Base-by-base conservation (phyloP, 2,113 vertebrate genomes). In the Erythrocercus mccallii region DNA sequence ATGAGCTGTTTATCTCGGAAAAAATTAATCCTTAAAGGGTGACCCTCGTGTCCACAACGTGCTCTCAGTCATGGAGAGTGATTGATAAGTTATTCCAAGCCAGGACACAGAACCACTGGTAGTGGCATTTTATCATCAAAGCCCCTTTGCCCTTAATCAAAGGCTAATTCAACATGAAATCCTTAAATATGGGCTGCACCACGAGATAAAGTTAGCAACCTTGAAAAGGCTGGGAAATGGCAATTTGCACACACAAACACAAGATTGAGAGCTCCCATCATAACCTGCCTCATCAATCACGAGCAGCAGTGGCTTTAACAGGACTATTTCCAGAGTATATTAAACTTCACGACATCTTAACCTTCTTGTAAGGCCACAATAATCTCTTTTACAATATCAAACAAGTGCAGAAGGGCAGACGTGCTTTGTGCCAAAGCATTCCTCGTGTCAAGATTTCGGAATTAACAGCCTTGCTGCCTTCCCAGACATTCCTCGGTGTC, bases 301-400 rank as follows among this genome's bases (percentile, higher is more conserved):
- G 3, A 40, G 73, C 65, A 73, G 65, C 87, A 81, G 84, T 17
- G 56, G 66, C 83, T 93, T 79, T 40, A 86, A 71, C 78, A 74
- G 84, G 54, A 54, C 93, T 61, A 20, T 83, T 95, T 92, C 76
- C 91, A 80, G 82, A 89, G 68, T 93, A 10, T 83, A 81, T 96
- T 97, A 95, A 96, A 94, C 88, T 33, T 76, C 86, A 85, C 81
- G 71, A 92, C 84, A 92, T 94, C 68, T 95, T 96, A 93, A 90
- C 95, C 93, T 95, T 95, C 96, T 91, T 54, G 88, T 90, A 91
- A 86, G 74, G 92, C 81, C 90, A 90, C 7, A 3, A 81, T 68
- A 38, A 94, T 88, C 92, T 94, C 77, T 78, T 70, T 60, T 38
- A 80, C 61, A 85, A 27, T 53, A 96, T 66, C 86, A 92, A 79